These are phyloP conservation scores for Pedionomus torquatus DNA, from an alignment of 2,113 vertebrate species.

Conservation along the genomic window DNA sequence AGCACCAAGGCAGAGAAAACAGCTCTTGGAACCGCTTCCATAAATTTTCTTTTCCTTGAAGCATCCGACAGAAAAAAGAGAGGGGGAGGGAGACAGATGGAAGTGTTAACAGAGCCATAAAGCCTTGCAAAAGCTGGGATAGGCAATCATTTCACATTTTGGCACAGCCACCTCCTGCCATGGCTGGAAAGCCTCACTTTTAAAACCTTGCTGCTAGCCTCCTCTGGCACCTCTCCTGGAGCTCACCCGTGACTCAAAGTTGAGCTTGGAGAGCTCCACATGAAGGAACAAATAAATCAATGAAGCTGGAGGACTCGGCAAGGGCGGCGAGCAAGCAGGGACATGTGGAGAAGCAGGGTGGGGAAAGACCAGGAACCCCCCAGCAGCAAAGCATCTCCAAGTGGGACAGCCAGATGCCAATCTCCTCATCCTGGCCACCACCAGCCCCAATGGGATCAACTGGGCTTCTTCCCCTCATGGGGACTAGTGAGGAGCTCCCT, in stretches of 20 bases:
- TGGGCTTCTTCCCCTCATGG: accelerated
- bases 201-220: neutral
- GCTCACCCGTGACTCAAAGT: neutral
- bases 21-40: constrained; percentile 59
- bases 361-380: neutral
- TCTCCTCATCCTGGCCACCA: neutral
- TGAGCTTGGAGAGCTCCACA: neutral
- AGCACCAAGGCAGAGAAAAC: constrained; percentile 51
- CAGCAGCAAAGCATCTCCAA: neutral
- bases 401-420: accelerated
- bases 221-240: neutral
- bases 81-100: neutral
- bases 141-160: neutral
- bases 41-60: constrained; percentile 66
- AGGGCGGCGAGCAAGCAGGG: neutral
- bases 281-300: neutral
- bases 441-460: accelerated
- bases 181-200: neutral
- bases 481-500: neutral
- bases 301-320: neutral
- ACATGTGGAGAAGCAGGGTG: neutral
- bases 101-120: neutral
- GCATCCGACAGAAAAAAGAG: neutral
- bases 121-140: neutral
- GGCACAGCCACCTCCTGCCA: neutral